Base-by-base conservation (phyloP, 2,888 invertebrate species). In the Eupithecia dodoneata region DNA sequence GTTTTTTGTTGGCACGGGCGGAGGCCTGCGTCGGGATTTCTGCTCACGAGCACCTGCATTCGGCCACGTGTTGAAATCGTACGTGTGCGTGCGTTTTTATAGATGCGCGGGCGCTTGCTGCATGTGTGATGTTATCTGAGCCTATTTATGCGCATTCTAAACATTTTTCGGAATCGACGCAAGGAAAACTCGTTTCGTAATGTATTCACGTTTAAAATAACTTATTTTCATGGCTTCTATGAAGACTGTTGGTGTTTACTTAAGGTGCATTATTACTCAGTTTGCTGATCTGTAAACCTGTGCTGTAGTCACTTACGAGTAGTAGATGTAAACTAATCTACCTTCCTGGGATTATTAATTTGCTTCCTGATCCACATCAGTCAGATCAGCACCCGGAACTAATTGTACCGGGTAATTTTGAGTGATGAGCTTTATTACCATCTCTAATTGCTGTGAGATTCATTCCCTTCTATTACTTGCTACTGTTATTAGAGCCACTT, bases 401-500 rank as follows among this genome's bases (percentile, higher is more conserved):
- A 73, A 75, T 76, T 75, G 72, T 73, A 72, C 73, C 75, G 73
- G 55, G 65, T 73, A 75, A 63, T 76, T 70, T 70, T 70, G 72
- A 59, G 72, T 74, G 69, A 77, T 73, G 72, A 69, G 65, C 67
- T 74, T 73, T 73, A 77, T 74, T 72, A 76, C 71, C 71, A 72
- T 73, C 77, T 75, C 66, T 78, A 77, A 79, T 82, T 77, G 78
- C 75, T 41, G 75, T 77, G 71, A 73, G 79, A 75, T 75, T 65
- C 72, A 78, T 75, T 59, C 49, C 77, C 75, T 76, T 71, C 73
- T 73, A 76, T 76, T 73, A 77, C 78, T 79, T 70, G 78, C 78
- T 80, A 74, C 79, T 76, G 76, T 78, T 80, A 82, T 85, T 89
- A 86, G 88, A 89, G 89, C 88, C 89, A 88, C 90, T 89, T 82